Evolutionary conservation across 2,113 vertebrate genomes (phyloP).

Genomic region (Chionis minor): DNA sequence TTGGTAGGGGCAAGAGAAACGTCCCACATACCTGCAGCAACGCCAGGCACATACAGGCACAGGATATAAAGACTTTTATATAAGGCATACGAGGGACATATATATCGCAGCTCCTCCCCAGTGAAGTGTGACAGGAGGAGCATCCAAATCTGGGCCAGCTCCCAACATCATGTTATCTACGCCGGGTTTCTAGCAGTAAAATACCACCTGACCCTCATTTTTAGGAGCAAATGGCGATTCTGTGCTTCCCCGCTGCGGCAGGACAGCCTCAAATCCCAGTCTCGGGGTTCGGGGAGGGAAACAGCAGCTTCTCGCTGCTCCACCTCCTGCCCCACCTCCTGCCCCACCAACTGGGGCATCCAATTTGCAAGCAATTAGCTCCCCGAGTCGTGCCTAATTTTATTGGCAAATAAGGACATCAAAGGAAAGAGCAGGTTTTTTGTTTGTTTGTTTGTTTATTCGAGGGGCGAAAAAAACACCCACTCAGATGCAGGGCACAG

Average conservation of each 20-base stretch:
- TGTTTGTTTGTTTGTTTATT: neutral
- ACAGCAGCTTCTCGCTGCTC: neutral
- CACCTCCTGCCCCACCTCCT: neutral
- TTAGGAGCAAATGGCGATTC: neutral
- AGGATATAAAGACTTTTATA: neutral
- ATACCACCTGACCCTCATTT: neutral
- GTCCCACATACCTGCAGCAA: neutral
- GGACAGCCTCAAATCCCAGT: neutral
- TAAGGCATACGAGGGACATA: neutral
- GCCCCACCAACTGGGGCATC: neutral
- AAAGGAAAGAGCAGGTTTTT: neutral
- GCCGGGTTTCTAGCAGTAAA: neutral
- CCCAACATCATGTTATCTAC: accelerated
- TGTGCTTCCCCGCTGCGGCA: accelerated
- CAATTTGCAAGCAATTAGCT: neutral
- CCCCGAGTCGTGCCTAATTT: neutral
- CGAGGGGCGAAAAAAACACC: neutral
- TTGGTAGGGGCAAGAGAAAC: neutral
- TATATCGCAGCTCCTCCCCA: neutral
- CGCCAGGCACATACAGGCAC: accelerated
- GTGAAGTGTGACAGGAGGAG: neutral
- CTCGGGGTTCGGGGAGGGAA: neutral
- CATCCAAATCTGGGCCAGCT: neutral
- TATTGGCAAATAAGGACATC: constrained; percentile 2
- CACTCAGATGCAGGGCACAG: neutral